Evolutionary conservation across 2,888 invertebrate species (phyloP), one percentile per base, ranked within the genome.

Genomic region (Sylvicola fuscatus): DNA sequence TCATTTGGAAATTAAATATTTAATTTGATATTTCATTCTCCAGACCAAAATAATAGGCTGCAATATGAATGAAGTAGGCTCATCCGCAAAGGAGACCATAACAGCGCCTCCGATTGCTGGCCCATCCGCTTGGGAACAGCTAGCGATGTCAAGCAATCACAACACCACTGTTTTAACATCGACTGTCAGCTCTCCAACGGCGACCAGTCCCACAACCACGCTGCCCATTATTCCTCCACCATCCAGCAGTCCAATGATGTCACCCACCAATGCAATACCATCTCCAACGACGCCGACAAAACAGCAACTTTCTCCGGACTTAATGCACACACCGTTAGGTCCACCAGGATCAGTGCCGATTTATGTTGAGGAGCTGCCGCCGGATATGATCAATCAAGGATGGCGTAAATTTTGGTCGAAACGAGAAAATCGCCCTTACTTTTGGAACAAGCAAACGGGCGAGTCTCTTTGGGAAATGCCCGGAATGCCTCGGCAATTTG

Each of bases 401-500:
- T 95, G 95, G 95, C 72, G 90, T 41, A 89, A 86, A 49, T 92
- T 84, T 57, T 95, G 93, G 93, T 93, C 92, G 14, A 86, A 89
- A 52, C 65, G 93, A 37, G 93, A 95, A 58, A 89, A 83, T 52
- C 66, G 93, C 17, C 89, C 89, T 2, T 95, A 95, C 56, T 95
- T 83, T 61, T 95, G 92, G 84, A 95, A 95, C 56, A 90, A 90
- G 61, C 61, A 82, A 15, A 89, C 89, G 1, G 89, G 90, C 36
- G 89, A 93, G 61, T 92, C 92, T n/a, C 64, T 92, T 46, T 95
- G 95, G 95, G 93, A 95, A 56, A 73, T 89, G 70, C 92, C 92
- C 11, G 69, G 74, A n/a, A 59, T 73, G 8, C 40, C 43, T 34
- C 45, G 60, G 26, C 80, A 78, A 46, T 89, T 83, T 59, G 92